Conservation (phyloP, 2,797 vertebrate species). For the Bovichtus diacanthus region DNA sequence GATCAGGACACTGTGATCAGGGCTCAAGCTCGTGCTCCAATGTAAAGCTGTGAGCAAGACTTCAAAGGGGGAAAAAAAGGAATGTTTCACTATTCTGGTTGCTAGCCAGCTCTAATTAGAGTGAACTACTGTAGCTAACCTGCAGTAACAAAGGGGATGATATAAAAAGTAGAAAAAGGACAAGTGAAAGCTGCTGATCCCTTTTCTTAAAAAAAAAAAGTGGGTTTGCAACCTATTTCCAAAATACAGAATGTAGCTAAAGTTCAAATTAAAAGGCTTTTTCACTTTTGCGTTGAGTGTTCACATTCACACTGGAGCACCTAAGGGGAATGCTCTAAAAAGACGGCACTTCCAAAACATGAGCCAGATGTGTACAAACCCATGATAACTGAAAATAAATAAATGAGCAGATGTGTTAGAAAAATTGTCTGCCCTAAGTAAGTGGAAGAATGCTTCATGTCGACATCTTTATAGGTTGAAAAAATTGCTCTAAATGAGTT, state of each 20-base stretch:
- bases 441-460: conserved; percentile 17
- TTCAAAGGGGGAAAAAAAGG: conserved; percentile 37
- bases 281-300: neutral
- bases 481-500: conserved; percentile 25
- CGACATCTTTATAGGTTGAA: conserved; percentile 22
- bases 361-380: conserved; percentile 56
- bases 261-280: neutral
- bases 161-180: conserved; percentile 12
- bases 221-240: neutral
- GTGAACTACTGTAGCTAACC: conserved; percentile 30
- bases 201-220: neutral
- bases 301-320: neutral
- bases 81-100: conserved; percentile 34
- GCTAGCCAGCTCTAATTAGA: conserved; percentile 47
- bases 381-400: conserved; percentile 42
- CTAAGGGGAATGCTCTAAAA: conserved; percentile 48
- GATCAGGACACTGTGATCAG: conserved; percentile 24
- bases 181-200: conserved; percentile 13
- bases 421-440: conserved; percentile 7
- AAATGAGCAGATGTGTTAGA: conserved; percentile 43
- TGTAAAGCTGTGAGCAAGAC: conserved; percentile 37
- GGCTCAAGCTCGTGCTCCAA: conserved; percentile 17
- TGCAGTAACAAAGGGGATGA: conserved; percentile 33
- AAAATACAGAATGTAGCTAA: conserved; percentile 1
- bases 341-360: conserved; percentile 46